phyloP scores from a whole-genome alignment of 2,797 vertebrate genomes.

The Semotilus atromaculatus region DNA sequence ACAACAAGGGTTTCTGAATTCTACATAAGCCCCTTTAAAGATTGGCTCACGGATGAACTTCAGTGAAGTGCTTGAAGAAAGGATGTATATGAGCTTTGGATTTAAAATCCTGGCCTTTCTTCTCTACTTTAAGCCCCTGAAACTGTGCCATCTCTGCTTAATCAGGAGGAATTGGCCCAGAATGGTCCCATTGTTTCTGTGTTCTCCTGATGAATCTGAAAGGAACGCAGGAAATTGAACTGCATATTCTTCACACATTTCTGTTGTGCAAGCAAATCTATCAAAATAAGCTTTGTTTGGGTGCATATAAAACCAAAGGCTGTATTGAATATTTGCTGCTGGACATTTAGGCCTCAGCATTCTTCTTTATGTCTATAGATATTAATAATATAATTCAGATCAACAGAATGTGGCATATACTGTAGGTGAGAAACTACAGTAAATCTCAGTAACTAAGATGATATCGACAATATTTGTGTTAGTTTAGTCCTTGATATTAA shows the following conservation, averaged over 20 bases:
- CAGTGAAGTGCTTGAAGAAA: neutral
- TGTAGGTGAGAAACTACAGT: neutral
- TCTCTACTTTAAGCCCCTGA: constrained; percentile 12
- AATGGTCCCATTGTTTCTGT: neutral
- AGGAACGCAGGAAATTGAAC: neutral
- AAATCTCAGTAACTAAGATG: neutral
- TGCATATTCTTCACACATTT: constrained; percentile 9
- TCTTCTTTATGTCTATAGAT: neutral
- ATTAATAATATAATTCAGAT: neutral
- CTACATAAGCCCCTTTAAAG: neutral
- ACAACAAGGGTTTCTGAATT: neutral
- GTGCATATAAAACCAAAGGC: neutral
- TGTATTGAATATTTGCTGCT: neutral
- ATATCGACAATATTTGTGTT: neutral
- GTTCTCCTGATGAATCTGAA: neutral
- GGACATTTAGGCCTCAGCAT: neutral
- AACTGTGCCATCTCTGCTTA: constrained; percentile 13
- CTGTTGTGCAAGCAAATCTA: constrained; percentile 23
- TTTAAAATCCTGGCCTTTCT: neutral
- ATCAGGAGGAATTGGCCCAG: constrained; percentile 31
- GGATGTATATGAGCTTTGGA: constrained; percentile 8
- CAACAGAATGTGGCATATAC: neutral
- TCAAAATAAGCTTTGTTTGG: constrained; percentile 1
- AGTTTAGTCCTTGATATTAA: neutral
- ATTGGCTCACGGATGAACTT: neutral